Conservation (phyloP, 2,888 invertebrate species). For the Carcina quercana region DNA sequence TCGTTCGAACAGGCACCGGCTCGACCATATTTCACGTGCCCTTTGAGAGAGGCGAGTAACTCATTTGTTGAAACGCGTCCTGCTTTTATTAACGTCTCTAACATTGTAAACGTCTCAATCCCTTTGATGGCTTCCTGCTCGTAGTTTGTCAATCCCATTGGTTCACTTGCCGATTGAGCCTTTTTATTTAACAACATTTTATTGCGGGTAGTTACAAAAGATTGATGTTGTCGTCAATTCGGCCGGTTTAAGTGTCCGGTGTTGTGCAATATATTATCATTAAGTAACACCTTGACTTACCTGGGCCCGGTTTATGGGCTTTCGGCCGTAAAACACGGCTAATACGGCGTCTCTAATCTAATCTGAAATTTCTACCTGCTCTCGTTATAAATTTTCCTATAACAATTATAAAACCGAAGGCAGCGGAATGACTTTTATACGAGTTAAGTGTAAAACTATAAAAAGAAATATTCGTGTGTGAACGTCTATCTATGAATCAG, state of each 20-base stretch:
- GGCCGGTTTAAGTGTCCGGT: conserved; percentile 39
- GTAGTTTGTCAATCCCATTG: conserved; percentile 37
- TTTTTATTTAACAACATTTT: conserved; percentile 32
- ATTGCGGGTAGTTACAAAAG: conserved; percentile 52
- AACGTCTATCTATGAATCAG: no score
- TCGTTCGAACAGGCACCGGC: conserved; percentile 29
- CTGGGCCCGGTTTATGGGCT: conserved; percentile 45
- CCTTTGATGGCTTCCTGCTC: conserved; percentile 56
- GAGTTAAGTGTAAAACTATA: conserved; percentile 32
- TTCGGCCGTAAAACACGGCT: conserved; percentile 47
- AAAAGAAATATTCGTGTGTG: no score
- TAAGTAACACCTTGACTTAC: conserved; percentile 64
- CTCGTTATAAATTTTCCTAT: conserved; percentile 42
- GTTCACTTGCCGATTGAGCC: conserved; percentile 38
- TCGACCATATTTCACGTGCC: conserved; percentile 49
- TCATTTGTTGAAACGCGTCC: conserved; percentile 54
- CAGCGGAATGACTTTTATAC: no score
- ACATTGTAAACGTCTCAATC: conserved; percentile 64
- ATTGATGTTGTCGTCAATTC: conserved; percentile 61
- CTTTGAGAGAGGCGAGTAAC: conserved; percentile 45
- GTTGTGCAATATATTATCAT: conserved; percentile 68
- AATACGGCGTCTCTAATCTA: conserved; percentile 50
- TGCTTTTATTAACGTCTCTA: conserved; percentile 54
- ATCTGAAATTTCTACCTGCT: conserved; percentile 61
- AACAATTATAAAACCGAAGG: conserved; percentile 31